Base-by-base conservation (phyloP, 2,888 invertebrate genomes). In the Elmis aenea region DNA sequence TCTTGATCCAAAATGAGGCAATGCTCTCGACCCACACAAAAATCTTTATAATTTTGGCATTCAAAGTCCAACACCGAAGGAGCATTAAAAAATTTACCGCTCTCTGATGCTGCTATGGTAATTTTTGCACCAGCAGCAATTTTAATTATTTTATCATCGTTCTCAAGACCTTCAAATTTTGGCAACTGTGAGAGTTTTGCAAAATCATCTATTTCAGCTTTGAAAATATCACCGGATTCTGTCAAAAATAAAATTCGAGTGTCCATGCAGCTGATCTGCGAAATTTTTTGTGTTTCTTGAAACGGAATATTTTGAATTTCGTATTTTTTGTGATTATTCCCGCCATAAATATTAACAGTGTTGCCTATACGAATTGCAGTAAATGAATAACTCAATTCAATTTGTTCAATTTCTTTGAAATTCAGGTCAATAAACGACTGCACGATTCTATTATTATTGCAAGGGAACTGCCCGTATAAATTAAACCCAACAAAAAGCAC, bases 11-110 rank as follows among this genome's bases (percentile, higher is more conserved):
- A 69, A 29, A 87, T 52, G 6, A 92, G 56, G 20, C 75, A 79
- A 65, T 93, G 92, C 60, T 92, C 91, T 62, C 82, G 79, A 1
- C 93, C 93, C 66, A 86, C 83, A 31, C 73, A 72, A 16, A 89
- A 62, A 55, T 84, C 79, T 33, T 72, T 62, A 9, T 83, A 74
- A 52, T 72, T 73, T 8, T 75, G 68, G 42, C 73, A 70, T 21
- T 67, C 66, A 53, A 77, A 77, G 46, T 77, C 59, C 30, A 81
- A 65, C 54, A 72, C 70, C 2, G 68, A 68, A 8, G 85, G 84
- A 30, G 83, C 64, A 51, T 76, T 72, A 55, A 77, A 87, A 1
- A 84, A 68, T 11, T 63, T 62, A 47, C 81, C 80, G 9, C 55
- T 52, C 11, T 58, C 51, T 10, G 71, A 65, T 18, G 74, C 50